A percentile compares a stretch with the other conserved stretches of the same genome.
phyloP scores from a whole-genome alignment of 2,797 vertebrate genomes.

The Apogon talboti region DNA sequence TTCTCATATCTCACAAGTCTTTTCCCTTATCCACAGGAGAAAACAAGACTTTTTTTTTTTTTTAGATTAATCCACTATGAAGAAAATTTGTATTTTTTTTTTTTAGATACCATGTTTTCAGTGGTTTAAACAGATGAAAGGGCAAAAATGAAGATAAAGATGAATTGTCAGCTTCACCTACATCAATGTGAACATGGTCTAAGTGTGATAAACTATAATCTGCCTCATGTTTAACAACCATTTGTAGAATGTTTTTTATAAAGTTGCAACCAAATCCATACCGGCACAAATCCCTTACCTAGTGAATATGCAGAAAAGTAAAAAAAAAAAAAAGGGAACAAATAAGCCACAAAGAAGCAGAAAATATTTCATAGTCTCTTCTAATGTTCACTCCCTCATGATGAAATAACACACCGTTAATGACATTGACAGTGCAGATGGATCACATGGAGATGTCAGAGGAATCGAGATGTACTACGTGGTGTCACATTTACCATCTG shows the following conservation, averaged over 20 bases:
- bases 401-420: slow-evolving; percentile 46
- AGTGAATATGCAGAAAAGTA: too few species aligned
- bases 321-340: too few species aligned
- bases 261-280: too few species aligned
- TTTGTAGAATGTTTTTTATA: too few species aligned
- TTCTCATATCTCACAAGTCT: too few species aligned
- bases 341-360: too few species aligned
- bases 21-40: too few species aligned
- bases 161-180: not conserved
- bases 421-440: slow-evolving; percentile 66
- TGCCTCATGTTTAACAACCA: too few species aligned
- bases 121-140: not conserved
- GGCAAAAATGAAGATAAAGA: not conserved
- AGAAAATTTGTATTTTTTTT: slow-evolving; percentile 11
- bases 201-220: slow-evolving; percentile 4
- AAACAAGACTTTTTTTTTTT: not conserved
- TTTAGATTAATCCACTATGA: slow-evolving; percentile 3
- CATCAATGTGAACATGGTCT: not conserved
- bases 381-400: slow-evolving; percentile 25
- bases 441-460: slow-evolving; percentile 64
- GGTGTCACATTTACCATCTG: slow-evolving; percentile 73
- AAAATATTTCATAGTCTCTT: too few species aligned
- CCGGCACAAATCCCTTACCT: too few species aligned
- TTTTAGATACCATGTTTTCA: slow-evolving; percentile 16
- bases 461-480: slow-evolving; percentile 63